Percentiles rank a stretch among this genome's conserved stretches.
Conservation (phyloP, 1,140 invertebrate genomes). For the Zaprionus kolodkinae region DNA sequence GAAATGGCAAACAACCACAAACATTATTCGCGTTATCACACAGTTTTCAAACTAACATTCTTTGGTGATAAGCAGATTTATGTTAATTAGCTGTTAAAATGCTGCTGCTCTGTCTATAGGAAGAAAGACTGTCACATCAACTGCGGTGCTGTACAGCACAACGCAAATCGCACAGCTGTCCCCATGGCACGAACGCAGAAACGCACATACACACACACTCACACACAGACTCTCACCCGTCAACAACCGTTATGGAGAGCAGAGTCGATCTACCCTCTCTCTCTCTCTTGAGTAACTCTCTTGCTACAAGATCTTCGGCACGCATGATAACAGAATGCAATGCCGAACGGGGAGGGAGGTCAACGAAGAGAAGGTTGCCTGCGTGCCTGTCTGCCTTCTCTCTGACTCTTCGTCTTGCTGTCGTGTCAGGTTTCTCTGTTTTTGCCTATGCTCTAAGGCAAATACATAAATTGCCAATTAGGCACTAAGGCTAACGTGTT, state of each 20-base stretch:
- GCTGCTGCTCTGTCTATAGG: background rate
- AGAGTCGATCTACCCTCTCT: background rate
- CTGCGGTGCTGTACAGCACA: conserved; percentile 34
- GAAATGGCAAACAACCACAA: conserved; percentile 23
- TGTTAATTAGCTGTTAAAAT: conserved; percentile 12
- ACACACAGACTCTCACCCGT: background rate
- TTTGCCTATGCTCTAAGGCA: conserved; percentile 25
- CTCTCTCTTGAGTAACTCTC: background rate
- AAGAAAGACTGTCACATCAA: background rate
- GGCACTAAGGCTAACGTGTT: conserved; percentile 40
- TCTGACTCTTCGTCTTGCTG: background rate
- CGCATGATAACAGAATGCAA: conserved; percentile 27
- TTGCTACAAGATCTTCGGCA: conserved; percentile 14
- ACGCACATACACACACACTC: background rate
- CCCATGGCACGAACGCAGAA: background rate
- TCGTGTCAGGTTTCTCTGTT: conserved; percentile 15
- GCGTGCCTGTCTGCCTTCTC: background rate
- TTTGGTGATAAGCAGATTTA: conserved; percentile 11
- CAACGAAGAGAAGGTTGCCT: background rate
- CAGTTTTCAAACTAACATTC: background rate
- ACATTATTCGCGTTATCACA: no score
- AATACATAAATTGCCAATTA: conserved; percentile 43
- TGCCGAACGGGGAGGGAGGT: background rate
- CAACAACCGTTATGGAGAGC: conserved; percentile 22
- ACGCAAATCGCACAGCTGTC: conserved; percentile 23